Percentiles rank a stretch among this genome's conserved stretches.
Conservation (phyloP, 2,888 invertebrate species). For the Elegia similella region DNA sequence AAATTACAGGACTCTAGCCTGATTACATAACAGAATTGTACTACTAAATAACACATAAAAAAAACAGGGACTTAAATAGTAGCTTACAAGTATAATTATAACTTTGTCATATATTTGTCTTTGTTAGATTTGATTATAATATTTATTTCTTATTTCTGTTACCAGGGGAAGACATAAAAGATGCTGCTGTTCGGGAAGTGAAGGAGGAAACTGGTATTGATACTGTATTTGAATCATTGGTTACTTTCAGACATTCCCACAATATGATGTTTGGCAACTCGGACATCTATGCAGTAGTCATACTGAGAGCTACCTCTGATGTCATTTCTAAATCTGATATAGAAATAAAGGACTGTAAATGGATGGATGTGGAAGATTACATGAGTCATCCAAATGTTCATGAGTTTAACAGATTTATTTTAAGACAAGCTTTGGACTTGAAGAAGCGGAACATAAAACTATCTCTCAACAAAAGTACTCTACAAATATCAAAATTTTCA, state of each 20-base stretch:
- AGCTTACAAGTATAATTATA: no score
- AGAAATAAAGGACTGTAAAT: slow-evolving; percentile 89
- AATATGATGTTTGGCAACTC: slow-evolving; percentile 90
- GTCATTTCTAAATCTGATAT: slow-evolving; percentile 86
- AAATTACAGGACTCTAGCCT: not conserved
- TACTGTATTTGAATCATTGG: slow-evolving; percentile 87
- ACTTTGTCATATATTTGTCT: no score
- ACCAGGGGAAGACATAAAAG: slow-evolving; percentile 90
- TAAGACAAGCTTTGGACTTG: slow-evolving; percentile 85
- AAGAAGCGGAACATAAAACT: slow-evolving; percentile 83
- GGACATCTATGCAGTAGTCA: slow-evolving; percentile 91
- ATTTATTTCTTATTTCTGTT: slow-evolving; percentile 21
- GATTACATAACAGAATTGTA: no score
- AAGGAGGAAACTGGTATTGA: slow-evolving; percentile 94
- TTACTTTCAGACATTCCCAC: slow-evolving; percentile 90
- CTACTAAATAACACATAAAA: no score
- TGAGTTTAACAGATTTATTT: slow-evolving; percentile 85
- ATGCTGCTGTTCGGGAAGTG: slow-evolving; percentile 93
- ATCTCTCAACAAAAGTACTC: slow-evolving; percentile 71
- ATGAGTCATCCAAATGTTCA: slow-evolving; percentile 86
- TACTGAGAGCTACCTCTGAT: slow-evolving; percentile 84
- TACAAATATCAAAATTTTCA: slow-evolving; percentile 48
- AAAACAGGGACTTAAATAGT: no score
- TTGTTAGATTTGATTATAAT: no score
- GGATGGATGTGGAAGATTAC: slow-evolving; percentile 91